Percentiles rank a stretch among this genome's conserved stretches.
These are phyloP conservation scores for Menidia beryllina DNA, from an alignment of 2,113 vertebrate genomes.

Conservation along the genomic window DNA sequence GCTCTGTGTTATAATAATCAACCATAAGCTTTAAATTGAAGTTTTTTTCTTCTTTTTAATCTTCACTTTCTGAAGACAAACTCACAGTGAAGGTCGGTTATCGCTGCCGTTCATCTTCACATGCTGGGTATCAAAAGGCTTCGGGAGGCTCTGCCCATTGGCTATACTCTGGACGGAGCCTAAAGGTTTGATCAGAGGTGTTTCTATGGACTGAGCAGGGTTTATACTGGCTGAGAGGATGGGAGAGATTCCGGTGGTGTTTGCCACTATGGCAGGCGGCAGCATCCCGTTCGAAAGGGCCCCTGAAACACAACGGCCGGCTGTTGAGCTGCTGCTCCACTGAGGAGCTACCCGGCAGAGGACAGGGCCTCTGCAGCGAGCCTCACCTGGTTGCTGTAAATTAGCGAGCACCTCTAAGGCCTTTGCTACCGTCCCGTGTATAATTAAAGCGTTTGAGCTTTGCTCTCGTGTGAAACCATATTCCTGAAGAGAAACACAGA, in stretches of 20 bases:
- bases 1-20: no score
- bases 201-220: neutral
- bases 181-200: conserved; percentile 21
- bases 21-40: no score
- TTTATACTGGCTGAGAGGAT: conserved; percentile 51
- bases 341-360: neutral
- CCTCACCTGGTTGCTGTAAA: conserved; percentile 54
- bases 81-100: conserved; percentile 39
- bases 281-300: neutral
- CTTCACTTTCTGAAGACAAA: no score
- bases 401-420: conserved; percentile 57
- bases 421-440: conserved; percentile 69
- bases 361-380: neutral
- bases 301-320: conserved; percentile 38
- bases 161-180: conserved; percentile 31
- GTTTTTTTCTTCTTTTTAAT: no score
- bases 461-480: conserved; percentile 71
- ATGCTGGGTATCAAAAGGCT: neutral
- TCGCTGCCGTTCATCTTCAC: conserved; percentile 7
- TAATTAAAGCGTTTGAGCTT: conserved; percentile 77
- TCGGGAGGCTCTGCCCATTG: conserved; percentile 11
- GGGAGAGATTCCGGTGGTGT: conserved; percentile 48
- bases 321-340: no score
- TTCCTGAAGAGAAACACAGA: conserved; percentile 55
- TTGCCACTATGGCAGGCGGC: conserved; percentile 37